These are phyloP conservation scores for Rhaphigaster nebulosa DNA, from an alignment of 2,888 invertebrate genomes.

Conservation along the genomic window DNA sequence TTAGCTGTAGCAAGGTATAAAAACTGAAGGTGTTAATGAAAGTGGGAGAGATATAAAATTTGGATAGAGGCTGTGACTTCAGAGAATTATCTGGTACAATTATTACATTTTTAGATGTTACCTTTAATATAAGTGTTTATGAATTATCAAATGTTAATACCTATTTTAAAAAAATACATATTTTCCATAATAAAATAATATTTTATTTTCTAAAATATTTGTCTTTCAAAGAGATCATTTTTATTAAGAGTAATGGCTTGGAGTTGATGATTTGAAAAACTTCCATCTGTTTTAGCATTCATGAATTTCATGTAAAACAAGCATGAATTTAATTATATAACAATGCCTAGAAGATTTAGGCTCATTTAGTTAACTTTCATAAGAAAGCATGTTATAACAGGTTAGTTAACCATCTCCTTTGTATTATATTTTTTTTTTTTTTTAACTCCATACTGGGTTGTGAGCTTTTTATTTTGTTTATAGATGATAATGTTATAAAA, in stretches of 20 bases:
- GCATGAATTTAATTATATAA: background rate
- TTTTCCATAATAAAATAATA: background rate
- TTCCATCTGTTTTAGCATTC: background rate
- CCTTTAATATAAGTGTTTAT: constrained; percentile 37
- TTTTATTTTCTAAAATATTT: background rate
- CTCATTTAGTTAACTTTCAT: background rate
- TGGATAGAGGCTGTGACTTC: constrained; percentile 49
- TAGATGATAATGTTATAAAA: constrained; percentile 11
- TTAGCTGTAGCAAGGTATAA: constrained; percentile 18
- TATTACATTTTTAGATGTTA: constrained; percentile 39
- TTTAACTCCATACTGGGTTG: constrained; percentile 33
- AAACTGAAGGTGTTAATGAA: constrained; percentile 1
- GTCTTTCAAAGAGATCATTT: background rate
- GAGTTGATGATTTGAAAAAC: background rate
- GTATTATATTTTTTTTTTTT: constrained; percentile 19
- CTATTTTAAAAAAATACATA: background rate
- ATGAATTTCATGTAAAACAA: background rate
- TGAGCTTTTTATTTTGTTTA: constrained; percentile 36
- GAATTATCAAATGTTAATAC: background rate
- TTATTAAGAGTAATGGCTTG: background rate
- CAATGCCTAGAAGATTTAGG: background rate
- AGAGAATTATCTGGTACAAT: constrained; percentile 39
- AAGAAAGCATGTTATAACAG: background rate
- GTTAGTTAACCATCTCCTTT: background rate
- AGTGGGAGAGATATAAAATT: background rate